phyloP scores from a whole-genome alignment of 2,888 invertebrate genomes.

The Anaspis maculata region DNA sequence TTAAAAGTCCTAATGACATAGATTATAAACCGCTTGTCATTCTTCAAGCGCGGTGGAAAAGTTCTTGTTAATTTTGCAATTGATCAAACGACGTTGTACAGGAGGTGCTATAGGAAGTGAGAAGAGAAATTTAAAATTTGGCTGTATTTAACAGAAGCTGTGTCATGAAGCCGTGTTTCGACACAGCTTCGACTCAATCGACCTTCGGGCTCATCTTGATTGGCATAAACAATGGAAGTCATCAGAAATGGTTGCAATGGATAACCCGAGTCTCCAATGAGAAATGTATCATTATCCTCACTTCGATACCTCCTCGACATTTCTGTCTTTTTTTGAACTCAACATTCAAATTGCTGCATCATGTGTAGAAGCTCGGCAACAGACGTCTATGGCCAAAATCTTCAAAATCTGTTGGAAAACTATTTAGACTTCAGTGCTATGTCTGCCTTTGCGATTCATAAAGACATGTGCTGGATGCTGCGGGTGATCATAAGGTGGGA shows the following conservation, averaged over 20 bases:
- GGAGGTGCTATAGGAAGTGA: too few relatives aligned
- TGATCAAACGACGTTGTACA: too few relatives aligned
- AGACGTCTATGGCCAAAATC: not conserved
- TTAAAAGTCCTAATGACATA: too few relatives aligned
- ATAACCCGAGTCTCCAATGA: conserved; percentile 2
- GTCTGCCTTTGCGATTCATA: not conserved
- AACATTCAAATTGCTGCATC: not conserved
- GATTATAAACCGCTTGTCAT: too few relatives aligned
- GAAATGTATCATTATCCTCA: not conserved
- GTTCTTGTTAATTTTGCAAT: too few relatives aligned
- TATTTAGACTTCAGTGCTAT: not conserved
- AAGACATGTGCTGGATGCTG: not conserved
- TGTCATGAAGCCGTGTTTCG: too few relatives aligned
- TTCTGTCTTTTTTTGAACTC: not conserved
- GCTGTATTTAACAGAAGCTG: too few relatives aligned
- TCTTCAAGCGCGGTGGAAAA: too few relatives aligned
- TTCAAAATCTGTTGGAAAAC: not conserved
- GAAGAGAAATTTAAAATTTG: too few relatives aligned
- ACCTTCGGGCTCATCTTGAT: conserved; percentile 1
- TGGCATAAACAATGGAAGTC: not conserved
- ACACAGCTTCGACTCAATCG: not conserved
- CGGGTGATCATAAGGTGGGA: not conserved
- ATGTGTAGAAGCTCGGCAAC: conserved; percentile 1
- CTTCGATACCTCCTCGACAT: not conserved
- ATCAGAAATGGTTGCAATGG: conserved; percentile 2